These are phyloP conservation scores for Alces alces DNA, from an alignment of 2,113 vertebrate genomes.

Conservation along the genomic window DNA sequence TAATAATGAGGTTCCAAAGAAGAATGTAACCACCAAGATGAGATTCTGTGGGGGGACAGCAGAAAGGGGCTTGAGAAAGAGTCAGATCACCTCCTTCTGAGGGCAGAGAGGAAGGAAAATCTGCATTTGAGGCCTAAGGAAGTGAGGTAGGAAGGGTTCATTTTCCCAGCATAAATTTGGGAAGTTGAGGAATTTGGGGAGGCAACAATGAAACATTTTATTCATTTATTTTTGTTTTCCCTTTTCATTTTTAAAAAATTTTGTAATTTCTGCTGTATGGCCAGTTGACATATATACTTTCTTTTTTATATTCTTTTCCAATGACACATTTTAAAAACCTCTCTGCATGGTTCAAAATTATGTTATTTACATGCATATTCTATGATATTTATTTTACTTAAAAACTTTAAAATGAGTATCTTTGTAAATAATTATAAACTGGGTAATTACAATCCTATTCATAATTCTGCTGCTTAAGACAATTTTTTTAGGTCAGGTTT, in stretches of 20 bases:
- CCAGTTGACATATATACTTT: background rate
- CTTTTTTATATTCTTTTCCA: background rate
- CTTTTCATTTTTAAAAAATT: background rate
- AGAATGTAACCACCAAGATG: background rate
- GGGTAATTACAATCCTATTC: background rate
- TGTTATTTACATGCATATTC: background rate
- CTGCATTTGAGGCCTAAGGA: background rate
- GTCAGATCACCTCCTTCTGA: background rate
- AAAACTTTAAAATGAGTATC: background rate
- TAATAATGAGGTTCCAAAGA: background rate
- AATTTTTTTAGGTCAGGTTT: background rate
- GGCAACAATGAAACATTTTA: background rate
- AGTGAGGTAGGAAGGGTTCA: background rate
- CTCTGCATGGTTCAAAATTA: background rate
- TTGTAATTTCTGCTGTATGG: background rate
- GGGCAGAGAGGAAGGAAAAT: background rate
- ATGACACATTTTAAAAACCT: background rate
- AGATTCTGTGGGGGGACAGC: rapidly evolving
- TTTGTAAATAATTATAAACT: background rate
- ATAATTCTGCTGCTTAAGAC: background rate
- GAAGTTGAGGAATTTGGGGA: background rate
- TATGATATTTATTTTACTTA: background rate
- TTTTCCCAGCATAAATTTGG: background rate
- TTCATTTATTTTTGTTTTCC: background rate
- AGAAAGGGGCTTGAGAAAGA: background rate